phyloP scores from a whole-genome alignment of 2,888 invertebrate species.

The Napeogenes inachia region DNA sequence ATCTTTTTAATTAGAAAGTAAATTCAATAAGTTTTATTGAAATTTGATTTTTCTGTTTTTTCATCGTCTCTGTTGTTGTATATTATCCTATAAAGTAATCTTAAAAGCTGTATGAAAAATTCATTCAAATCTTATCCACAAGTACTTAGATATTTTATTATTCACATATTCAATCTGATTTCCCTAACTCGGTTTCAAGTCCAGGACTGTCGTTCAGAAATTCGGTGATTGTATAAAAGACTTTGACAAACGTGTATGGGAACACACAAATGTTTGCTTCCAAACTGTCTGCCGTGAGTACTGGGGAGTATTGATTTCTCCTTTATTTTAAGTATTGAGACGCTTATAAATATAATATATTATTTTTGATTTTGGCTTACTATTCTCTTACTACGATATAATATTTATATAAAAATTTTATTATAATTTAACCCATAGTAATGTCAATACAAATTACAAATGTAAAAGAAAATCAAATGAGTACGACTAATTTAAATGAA shows the following conservation, averaged over 20 bases:
- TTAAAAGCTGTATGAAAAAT: conserved; percentile 2
- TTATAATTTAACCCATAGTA: no score
- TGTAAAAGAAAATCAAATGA: no score
- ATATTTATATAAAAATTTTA: no score
- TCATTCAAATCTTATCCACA: conserved; percentile 4
- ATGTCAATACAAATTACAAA: no score
- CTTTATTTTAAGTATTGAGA: not conserved
- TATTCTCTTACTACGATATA: no score
- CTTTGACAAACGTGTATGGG: conserved; percentile 31
- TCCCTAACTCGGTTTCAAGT: conserved; percentile 27
- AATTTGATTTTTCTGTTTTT: not conserved
- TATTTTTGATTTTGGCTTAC: no score
- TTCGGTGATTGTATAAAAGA: conserved; percentile 48
- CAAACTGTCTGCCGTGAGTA: conserved; percentile 9
- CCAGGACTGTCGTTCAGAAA: conserved; percentile 24
- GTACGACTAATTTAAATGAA: no score
- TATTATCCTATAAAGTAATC: not conserved
- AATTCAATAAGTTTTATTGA: not conserved
- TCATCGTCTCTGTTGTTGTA: not conserved
- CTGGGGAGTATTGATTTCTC: not conserved
- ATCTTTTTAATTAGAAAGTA: not conserved
- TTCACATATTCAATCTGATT: conserved; percentile 23
- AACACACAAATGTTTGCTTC: conserved; percentile 39
- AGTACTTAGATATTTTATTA: conserved; percentile 12
- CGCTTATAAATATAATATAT: no score